Evolutionary conservation across 2,113 vertebrate species (phyloP).

Genomic region (Brachyhypopomus occidentalis): DNA sequence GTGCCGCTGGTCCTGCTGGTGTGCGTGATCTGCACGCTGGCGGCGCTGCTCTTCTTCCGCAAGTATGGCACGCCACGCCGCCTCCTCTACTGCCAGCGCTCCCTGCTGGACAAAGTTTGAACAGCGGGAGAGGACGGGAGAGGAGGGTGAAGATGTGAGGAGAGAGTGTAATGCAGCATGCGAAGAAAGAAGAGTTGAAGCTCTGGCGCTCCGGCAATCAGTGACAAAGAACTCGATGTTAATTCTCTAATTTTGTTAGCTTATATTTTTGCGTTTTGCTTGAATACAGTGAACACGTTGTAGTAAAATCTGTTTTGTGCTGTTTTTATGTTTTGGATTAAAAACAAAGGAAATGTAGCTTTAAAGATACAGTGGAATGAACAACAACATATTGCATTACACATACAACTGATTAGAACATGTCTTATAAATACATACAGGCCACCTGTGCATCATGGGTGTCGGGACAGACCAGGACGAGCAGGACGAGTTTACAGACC

Average conservation of each 20-base stretch:
- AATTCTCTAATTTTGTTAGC: too few species aligned
- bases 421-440: neutral
- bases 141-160: conserved; percentile 8
- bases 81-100: conserved; percentile 88
- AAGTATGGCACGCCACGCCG: conserved; percentile 84
- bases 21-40: conserved; percentile 79
- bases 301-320: neutral
- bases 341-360: neutral
- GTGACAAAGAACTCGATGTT: too few species aligned
- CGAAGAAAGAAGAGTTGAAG: neutral
- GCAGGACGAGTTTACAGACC: too few species aligned
- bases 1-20: conserved; percentile 82
- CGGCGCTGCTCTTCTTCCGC: conserved; percentile 81
- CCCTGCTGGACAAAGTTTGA: conserved; percentile 90
- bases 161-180: conserved; percentile 8
- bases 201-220: neutral
- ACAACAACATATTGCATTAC: neutral
- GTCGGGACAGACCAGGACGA: neutral
- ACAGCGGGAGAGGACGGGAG: conserved; percentile 16
- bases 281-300: neutral
- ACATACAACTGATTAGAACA: neutral
- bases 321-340: neutral
- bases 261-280: too few species aligned
- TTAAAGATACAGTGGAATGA: neutral
- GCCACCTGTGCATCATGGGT: neutral